phyloP scores from a whole-genome alignment of 2,888 invertebrate genomes.

The Dysmachus trigonus region DNA sequence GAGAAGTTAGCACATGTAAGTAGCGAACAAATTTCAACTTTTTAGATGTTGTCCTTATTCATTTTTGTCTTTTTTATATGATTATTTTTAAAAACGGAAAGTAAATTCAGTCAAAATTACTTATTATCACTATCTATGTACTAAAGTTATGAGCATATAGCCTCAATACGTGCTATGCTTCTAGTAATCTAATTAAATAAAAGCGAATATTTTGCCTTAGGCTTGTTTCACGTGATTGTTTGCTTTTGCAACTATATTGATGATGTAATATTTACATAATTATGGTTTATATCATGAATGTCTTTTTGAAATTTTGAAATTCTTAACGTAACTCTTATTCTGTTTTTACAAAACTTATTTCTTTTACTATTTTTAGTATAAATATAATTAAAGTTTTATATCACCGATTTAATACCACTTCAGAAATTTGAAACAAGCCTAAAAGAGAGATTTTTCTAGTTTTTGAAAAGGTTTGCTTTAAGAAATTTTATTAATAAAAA shows the following conservation, averaged over 20 bases:
- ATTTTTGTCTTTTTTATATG: not conserved
- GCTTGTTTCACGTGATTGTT: not conserved
- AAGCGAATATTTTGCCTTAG: not conserved
- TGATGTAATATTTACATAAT: too few species aligned
- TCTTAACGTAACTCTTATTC: not conserved
- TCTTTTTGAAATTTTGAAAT: not conserved
- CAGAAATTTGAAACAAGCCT: not conserved
- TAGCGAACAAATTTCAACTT: constrained; percentile 55
- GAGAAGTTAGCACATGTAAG: constrained; percentile 87
- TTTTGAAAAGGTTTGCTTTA: not conserved
- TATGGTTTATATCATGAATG: too few species aligned
- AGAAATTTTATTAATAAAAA: not conserved
- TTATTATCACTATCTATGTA: not conserved
- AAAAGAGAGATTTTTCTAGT: not conserved
- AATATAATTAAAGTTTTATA: too few species aligned
- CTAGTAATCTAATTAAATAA: not conserved
- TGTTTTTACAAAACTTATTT: not conserved
- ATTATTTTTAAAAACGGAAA: not conserved
- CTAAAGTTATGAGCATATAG: not conserved
- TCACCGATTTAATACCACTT: not conserved
- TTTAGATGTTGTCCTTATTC: not conserved
- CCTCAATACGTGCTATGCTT: not conserved
- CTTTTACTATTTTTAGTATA: too few species aligned
- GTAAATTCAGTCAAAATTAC: not conserved
- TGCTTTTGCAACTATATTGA: not conserved